Evolutionary conservation across 2,797 vertebrate genomes (phyloP).

Genomic region (Melanotaenia parkinsoni): DNA sequence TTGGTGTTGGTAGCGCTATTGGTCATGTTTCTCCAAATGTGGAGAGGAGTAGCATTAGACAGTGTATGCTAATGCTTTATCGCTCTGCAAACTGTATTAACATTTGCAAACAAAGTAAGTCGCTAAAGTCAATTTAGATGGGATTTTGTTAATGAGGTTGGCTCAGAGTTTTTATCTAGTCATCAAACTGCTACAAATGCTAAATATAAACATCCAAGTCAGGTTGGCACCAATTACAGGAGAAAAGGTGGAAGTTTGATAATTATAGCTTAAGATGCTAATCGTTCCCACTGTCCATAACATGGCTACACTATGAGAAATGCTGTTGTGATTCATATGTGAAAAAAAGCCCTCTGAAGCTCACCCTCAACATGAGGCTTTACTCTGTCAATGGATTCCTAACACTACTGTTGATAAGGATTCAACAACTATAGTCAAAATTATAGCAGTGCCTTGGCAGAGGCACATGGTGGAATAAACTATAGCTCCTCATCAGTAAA

Average conservation of each 20-base stretch:
- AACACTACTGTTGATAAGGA: neutral
- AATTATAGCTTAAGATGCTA: neutral
- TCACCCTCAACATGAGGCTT: neutral
- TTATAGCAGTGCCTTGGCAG: neutral
- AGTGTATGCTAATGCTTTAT: conserved; percentile 16
- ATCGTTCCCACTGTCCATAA: conserved; percentile 28
- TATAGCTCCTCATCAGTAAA: neutral
- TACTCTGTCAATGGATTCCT: neutral
- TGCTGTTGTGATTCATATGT: too few relatives aligned
- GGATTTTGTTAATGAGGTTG: neutral
- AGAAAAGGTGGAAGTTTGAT: neutral
- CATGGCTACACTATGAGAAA: neutral
- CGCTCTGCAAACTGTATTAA: neutral
- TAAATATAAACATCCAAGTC: neutral
- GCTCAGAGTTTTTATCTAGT: neutral
- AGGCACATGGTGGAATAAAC: neutral
- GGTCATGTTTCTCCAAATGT: neutral
- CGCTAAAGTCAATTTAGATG: neutral
- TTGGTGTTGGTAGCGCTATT: conserved; percentile 17
- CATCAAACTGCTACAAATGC: neutral
- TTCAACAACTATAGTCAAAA: neutral
- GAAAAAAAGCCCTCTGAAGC: neutral
- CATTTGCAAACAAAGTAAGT: neutral
- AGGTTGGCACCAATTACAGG: neutral
- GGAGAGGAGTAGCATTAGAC: conserved; percentile 18